phyloP scores from a whole-genome alignment of 2,113 vertebrate species.

The Sterrhoptilus dennistouni region DNA sequence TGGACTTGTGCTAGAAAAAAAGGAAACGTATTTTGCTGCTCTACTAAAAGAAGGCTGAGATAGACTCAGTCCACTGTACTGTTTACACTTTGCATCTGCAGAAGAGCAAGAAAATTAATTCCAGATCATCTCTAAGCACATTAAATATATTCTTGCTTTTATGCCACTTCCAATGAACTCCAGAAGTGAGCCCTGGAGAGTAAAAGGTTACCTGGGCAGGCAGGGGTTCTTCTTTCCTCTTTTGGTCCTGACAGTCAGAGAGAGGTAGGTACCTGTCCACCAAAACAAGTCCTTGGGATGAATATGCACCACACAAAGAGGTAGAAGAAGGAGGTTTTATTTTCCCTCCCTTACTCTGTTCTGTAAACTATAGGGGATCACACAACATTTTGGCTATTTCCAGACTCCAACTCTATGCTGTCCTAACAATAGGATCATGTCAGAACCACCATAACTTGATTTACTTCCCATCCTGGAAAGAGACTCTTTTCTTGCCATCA shows the following conservation, averaged over 20 bases:
- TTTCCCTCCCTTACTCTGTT: background rate
- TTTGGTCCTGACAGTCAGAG: background rate
- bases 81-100: background rate
- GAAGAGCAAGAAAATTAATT: background rate
- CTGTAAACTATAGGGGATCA: background rate
- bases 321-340: background rate
- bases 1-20: background rate
- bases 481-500: background rate
- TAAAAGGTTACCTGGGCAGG: background rate
- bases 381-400: background rate
- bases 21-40: background rate
- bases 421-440: background rate
- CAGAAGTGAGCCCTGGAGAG: background rate
- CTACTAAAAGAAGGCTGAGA: rapidly evolving
- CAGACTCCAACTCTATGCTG: background rate
- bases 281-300: background rate
- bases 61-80: background rate
- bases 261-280: background rate
- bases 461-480: background rate
- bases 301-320: background rate
- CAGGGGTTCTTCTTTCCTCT: background rate
- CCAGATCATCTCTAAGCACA: background rate
- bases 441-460: background rate
- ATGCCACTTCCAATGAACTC: background rate
- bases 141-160: background rate